Evolutionary conservation across 2,888 invertebrate species (phyloP), one percentile per base, ranked within the genome.

Genomic region (Macrophya alboannulata): DNA sequence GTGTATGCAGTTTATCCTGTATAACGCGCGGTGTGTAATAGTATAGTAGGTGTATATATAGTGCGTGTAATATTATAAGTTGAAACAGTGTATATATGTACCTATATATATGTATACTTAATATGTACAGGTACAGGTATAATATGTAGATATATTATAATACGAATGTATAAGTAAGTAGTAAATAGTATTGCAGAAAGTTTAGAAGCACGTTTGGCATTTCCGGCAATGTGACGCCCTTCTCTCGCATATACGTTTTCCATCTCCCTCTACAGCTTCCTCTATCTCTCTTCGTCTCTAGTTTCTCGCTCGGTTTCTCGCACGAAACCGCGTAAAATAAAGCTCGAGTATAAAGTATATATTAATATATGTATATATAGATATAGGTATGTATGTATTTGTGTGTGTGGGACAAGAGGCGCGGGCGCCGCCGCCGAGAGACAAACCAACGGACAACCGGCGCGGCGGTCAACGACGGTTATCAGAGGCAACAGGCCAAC

Each of bases 201-300:
- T 68, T 37, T 37, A 21, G 45, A 74, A 74, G 21, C 43, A 74
- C 74, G 74, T 43, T 74, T 25, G 74, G 74, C 74, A 45, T 74
- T 74, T 74, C 74, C 74, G 74, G 74, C 31, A 74, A 37, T 68
- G 21, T 45, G 43, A 72, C 25, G n/a, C 45, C 9, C 74, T 17
- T 4, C 72, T 43, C 43, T 43, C 21, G n/a, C 43, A n/a, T n/a
- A n/a, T n/a, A 10, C 72, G 10, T 9, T 43, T 17, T 72, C n/a
- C 3, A 8, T 72, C n/a, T 72, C 43, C 43, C 43, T 72, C 43
- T 45, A 9, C 43, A 43, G n/a, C 65, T 65, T 3, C 25, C 31
- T 31, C 65, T 65, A 0, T 68, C 17, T 37, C 17, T 68, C 15
- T 68, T 6, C 4, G 1, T 31, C 5, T 68, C 31, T 9, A 55